Percentiles rank a stretch among this genome's conserved stretches.
phyloP scores from a whole-genome alignment of 2,888 invertebrate species.

The Campoplex capitator region DNA sequence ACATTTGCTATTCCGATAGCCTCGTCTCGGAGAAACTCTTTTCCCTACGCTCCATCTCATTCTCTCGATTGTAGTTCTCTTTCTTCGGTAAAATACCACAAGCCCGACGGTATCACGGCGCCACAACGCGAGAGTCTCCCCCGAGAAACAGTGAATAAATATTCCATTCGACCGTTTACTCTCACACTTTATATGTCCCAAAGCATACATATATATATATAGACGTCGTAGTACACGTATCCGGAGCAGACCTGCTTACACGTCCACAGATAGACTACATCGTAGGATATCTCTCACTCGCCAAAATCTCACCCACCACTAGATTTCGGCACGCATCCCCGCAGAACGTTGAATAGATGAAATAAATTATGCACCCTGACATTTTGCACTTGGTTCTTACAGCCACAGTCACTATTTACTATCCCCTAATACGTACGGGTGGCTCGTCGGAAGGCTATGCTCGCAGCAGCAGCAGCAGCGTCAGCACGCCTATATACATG shows the following conservation, averaged over 20 bases:
- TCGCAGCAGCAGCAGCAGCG: no score
- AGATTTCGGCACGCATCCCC: slow-evolving; percentile 65
- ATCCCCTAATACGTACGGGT: slow-evolving; percentile 32
- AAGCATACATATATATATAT: background rate
- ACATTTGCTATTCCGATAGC: no score
- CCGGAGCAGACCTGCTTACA: slow-evolving; percentile 37
- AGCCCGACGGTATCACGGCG: slow-evolving; percentile 30
- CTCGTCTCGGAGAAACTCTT: no score
- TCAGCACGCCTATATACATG: background rate
- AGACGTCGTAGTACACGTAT: no score
- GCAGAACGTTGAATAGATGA: slow-evolving; percentile 73
- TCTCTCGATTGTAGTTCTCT: background rate
- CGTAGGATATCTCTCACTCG: slow-evolving; percentile 31
- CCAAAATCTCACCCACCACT: slow-evolving; percentile 53
- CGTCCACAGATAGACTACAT: background rate
- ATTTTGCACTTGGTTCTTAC: slow-evolving; percentile 70
- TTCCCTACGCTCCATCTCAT: slow-evolving; percentile 18
- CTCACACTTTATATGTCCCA: slow-evolving; percentile 18
- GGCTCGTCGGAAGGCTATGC: background rate
- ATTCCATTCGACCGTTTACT: slow-evolving; percentile 71
- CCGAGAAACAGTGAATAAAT: slow-evolving; percentile 73
- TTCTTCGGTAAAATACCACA: slow-evolving; percentile 27
- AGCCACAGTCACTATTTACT: slow-evolving; percentile 51
- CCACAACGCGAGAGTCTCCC: slow-evolving; percentile 42
- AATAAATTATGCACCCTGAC: slow-evolving; percentile 77